Evolutionary conservation across 23 tunicate species (phyloP).

Genomic region (Trididemnum nubilum): DNA sequence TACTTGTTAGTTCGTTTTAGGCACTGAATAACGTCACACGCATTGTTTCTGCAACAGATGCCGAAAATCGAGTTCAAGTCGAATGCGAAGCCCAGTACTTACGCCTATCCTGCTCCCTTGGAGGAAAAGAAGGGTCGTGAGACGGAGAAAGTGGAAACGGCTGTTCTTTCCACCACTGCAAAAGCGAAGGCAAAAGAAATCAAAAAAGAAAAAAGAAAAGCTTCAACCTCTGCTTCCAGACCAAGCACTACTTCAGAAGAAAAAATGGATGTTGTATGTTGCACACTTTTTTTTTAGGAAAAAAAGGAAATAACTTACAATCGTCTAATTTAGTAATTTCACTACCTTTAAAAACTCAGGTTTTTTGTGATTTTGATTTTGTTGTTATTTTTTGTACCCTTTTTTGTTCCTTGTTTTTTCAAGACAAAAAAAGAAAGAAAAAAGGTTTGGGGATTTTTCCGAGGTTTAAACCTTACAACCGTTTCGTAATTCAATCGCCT

Average conservation of each 20-base stretch:
- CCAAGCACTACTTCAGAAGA: constrained; percentile 54
- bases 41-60: no score
- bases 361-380: no score
- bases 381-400: no score
- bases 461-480: no score
- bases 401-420: no score
- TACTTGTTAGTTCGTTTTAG: no score
- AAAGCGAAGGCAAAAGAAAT: constrained; percentile 79
- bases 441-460: no score
- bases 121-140: constrained; percentile 96
- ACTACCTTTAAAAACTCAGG: no score
- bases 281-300: neutral
- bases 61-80: constrained; percentile 89
- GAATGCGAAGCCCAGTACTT: constrained; percentile 82
- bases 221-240: constrained; percentile 52
- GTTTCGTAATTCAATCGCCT: no score
- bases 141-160: constrained; percentile 92
- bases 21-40: no score
- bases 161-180: constrained; percentile 91
- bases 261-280: constrained; percentile 91
- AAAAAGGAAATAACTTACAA: neutral
- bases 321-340: no score
- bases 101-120: constrained; percentile 88
- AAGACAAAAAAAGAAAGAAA: no score
- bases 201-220: constrained; percentile 53